Evolutionary conservation across 2,797 vertebrate genomes (phyloP).

Genomic region (Acrossocheilus wenchowensis): DNA sequence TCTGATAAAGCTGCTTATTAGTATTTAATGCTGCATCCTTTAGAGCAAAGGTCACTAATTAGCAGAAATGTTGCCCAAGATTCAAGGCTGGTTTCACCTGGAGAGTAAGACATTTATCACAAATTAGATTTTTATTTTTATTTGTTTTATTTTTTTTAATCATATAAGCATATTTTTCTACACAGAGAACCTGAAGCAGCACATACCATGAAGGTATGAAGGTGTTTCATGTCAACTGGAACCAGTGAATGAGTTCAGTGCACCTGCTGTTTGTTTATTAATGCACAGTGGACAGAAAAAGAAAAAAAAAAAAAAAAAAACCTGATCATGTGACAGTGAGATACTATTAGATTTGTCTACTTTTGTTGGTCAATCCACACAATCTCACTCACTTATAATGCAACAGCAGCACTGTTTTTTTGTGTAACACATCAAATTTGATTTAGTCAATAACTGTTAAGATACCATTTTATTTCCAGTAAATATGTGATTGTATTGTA

Average conservation of each 20-base stretch:
- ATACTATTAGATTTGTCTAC: not conserved
- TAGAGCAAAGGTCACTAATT: not conserved
- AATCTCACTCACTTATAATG: not conserved
- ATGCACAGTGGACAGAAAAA: no score
- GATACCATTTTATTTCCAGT: no score
- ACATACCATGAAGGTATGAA: not conserved
- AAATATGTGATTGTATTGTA: no score
- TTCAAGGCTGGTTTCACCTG: not conserved
- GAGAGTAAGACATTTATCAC: not conserved
- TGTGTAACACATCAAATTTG: no score
- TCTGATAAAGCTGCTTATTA: not conserved
- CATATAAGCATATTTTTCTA: not conserved
- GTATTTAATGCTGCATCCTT: not conserved
- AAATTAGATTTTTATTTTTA: not conserved
- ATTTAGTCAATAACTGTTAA: no score
- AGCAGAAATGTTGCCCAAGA: not conserved
- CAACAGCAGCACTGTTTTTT: not conserved
- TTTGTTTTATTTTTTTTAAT: not conserved
- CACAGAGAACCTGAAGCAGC: not conserved
- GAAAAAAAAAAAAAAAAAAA: no score
- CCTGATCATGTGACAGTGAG: not conserved
- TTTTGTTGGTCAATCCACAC: not conserved
- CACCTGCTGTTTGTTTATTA: no score
- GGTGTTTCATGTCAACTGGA: not conserved
- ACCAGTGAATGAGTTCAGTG: not conserved